phyloP scores from a whole-genome alignment of 2,888 invertebrate species.

The Drosophila meridionalis region DNA sequence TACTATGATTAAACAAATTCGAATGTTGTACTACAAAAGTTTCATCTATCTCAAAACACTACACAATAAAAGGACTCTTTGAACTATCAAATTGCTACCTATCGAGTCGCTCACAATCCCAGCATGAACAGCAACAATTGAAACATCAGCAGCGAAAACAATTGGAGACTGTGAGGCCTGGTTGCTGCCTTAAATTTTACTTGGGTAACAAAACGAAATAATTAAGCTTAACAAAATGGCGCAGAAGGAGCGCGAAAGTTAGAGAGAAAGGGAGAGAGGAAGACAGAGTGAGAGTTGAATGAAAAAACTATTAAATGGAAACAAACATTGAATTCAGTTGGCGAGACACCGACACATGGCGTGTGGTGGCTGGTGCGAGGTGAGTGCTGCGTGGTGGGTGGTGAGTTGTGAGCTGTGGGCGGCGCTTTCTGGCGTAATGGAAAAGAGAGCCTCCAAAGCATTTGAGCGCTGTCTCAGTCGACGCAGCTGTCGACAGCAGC shows the following conservation, averaged over 20 bases:
- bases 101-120: not conserved
- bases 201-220: constrained; percentile 40
- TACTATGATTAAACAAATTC: no score
- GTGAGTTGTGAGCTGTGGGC: not conserved
- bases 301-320: constrained; percentile 48
- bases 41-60: no score
- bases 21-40: no score
- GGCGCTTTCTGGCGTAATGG: not conserved
- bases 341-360: constrained; percentile 7
- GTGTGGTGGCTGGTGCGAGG: not conserved
- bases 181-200: constrained; percentile 24
- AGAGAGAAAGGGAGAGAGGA: not conserved
- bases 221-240: constrained; percentile 24
- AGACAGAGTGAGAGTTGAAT: constrained; percentile 11
- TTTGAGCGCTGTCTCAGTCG: constrained; percentile 45
- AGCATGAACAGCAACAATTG: not conserved
- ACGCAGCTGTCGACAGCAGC: constrained; percentile 41
- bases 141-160: constrained; percentile 12
- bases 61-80: not conserved
- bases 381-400: not conserved
- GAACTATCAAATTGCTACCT: constrained; percentile 7
- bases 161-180: constrained; percentile 2
- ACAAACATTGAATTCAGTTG: constrained; percentile 59
- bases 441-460: constrained; percentile 34
- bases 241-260: constrained; percentile 5